Evolutionary conservation across 2,797 vertebrate species (phyloP), one percentile per base, ranked within the genome.

Genomic region (Bucorvus abyssinicus): DNA sequence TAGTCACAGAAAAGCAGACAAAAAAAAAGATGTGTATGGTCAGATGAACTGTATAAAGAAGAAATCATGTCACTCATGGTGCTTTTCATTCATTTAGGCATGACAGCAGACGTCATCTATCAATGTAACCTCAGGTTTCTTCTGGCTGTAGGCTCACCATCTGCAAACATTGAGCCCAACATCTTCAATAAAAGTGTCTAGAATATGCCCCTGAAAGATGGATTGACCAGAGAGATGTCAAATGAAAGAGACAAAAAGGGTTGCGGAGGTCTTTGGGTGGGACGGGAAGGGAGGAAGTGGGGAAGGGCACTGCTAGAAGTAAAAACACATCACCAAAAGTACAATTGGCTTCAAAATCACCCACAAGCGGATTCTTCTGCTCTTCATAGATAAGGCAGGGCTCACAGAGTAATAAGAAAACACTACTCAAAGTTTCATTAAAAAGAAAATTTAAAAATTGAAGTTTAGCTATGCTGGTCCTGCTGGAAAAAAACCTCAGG

Each of bases 371-470:
- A 45, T 36, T 14, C 40, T 18, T 49, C 73, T 42, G 56, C 61
- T 57, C 85, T 55, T 49, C n/a, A 11, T 53, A 59, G 34, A 12
- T 18, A 44, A 59, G 32, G 5, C 22, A 22, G 27, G 3, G 19
- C 1, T 56, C 55, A n/a, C n/a, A 57, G 47, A n/a, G 10, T 2
- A 27, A 44, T 10, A 53, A 34, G 24, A 56, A 68, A 65, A 34
- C 38, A 10, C 0, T 0, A 38, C 9, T 42, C 44, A 16, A 55
- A 77, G 21, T 12, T 27, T 21, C 9, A 73, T 74, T 27, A 49
- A 18, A 24, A 64, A 57, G 9, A 44, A 15, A 50, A 38, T 23
- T 10, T 12, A 68, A 0, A 38, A 0, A 19, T 0, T 40, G 30
- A 47, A 81, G 30, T 12, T 34, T 9, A 38, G 38, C 64, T 76